These are phyloP conservation scores for Tragelaphus imberbis DNA, from an alignment of 2,113 vertebrate genomes.

Conservation along the genomic window DNA sequence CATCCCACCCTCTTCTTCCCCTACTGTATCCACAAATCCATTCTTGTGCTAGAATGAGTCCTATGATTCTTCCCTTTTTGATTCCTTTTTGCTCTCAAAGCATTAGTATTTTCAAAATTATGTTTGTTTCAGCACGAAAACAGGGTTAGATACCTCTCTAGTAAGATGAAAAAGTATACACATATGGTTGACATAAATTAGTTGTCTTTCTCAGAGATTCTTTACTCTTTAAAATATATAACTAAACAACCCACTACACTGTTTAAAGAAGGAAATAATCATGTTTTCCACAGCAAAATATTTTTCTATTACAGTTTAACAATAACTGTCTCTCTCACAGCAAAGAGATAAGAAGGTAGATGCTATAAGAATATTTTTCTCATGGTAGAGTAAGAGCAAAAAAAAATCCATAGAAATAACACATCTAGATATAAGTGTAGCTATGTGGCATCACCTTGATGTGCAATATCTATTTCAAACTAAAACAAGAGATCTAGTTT, in stretches of 20 bases:
- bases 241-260: neutral
- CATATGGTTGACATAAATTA: neutral
- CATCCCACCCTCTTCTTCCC: neutral
- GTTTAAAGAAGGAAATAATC: neutral
- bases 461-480: conserved; percentile 56
- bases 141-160: neutral
- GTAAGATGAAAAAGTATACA: neutral
- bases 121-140: neutral
- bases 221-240: neutral
- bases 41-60: neutral
- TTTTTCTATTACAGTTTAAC: neutral
- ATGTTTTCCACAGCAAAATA: neutral
- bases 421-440: conserved; percentile 35
- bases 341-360: neutral
- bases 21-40: neutral
- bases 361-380: neutral
- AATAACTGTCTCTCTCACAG: neutral
- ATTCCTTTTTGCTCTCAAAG: neutral
- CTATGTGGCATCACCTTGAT: conserved; percentile 26
- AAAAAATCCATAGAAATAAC: neutral
- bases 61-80: neutral
- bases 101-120: neutral
- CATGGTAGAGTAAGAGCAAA: neutral
- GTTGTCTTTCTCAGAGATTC: neutral
- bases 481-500: conserved; percentile 57